Conservation (phyloP, 1,140 invertebrate genomes). For the Drosophila auraria region DNA sequence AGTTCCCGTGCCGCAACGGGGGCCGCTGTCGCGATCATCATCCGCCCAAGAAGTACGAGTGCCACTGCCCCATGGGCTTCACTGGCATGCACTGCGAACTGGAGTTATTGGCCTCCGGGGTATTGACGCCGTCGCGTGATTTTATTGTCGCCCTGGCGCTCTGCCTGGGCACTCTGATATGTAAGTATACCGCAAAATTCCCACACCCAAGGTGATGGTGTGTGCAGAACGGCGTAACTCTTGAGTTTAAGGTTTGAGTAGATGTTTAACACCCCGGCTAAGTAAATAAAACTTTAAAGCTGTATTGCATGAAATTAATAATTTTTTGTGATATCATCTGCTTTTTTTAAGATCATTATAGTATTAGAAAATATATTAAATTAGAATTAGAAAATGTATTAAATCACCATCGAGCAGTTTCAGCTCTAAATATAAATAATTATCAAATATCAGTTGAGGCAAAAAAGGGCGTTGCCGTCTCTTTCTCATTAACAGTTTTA, state of each 20-base stretch:
- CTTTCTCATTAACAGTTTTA: not conserved
- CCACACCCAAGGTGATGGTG: not conserved
- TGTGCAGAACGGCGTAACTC: not conserved
- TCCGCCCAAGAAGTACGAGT: constrained; percentile 90
- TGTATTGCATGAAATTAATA: constrained; percentile 1
- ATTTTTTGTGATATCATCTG: not conserved
- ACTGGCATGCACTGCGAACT: constrained; percentile 92
- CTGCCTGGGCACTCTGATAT: constrained; percentile 91
- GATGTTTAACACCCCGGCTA: not conserved
- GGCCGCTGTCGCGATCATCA: constrained; percentile 90
- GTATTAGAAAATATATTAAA: not conserved
- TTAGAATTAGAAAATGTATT: not conserved
- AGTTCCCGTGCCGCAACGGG: constrained; percentile 90
- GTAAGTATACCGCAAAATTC: constrained; percentile 87
- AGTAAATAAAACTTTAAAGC: not conserved
- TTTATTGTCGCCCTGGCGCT: constrained; percentile 93
- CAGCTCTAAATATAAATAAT: not conserved
- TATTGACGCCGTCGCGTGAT: constrained; percentile 92
- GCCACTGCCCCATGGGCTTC: constrained; percentile 90
- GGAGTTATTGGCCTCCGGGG: constrained; percentile 90
- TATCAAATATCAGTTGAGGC: not conserved
- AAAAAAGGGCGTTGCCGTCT: not conserved
- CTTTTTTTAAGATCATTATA: too few species aligned
- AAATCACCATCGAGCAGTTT: not conserved
- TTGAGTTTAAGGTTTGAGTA: constrained; percentile 27